phyloP scores from a whole-genome alignment of 2,113 vertebrate species.

The Hypocryptadius cinnamomeus region DNA sequence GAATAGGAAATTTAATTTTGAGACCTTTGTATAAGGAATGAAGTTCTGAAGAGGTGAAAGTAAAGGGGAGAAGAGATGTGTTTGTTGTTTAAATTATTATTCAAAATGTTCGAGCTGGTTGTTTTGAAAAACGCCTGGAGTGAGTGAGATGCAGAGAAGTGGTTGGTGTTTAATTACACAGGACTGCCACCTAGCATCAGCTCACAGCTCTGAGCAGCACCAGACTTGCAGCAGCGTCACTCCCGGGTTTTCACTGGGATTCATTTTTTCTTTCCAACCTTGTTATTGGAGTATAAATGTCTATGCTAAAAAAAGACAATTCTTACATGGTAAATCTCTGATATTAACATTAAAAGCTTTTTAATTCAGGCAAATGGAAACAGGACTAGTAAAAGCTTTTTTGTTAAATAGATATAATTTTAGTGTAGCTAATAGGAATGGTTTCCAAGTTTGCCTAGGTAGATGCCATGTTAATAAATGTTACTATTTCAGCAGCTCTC shows the following conservation, averaged over 20 bases:
- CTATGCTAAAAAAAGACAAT: not conserved
- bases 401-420: not conserved
- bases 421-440: slow-evolving; percentile 27
- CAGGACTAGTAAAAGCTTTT: not conserved
- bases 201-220: not conserved
- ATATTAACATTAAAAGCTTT: slow-evolving; percentile 15
- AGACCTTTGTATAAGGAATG: not conserved
- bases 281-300: not conserved
- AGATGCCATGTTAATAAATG: not conserved
- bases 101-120: not conserved
- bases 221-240: not conserved
- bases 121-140: slow-evolving; percentile 7
- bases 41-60: slow-evolving; percentile 17
- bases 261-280: not conserved
- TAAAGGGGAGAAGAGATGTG: not conserved
- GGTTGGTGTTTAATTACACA: slow-evolving; percentile 60
- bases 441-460: not conserved
- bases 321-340: not conserved
- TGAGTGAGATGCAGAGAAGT: not conserved
- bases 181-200: slow-evolving; percentile 76
- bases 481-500: not conserved
- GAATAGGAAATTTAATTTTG: not conserved
- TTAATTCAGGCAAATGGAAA: not conserved
- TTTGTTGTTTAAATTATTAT: slow-evolving; percentile 42
- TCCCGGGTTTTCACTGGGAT: not conserved